Evolutionary conservation across 1,140 invertebrate species (phyloP).

Genomic region (Archivesica marissinica): DNA sequence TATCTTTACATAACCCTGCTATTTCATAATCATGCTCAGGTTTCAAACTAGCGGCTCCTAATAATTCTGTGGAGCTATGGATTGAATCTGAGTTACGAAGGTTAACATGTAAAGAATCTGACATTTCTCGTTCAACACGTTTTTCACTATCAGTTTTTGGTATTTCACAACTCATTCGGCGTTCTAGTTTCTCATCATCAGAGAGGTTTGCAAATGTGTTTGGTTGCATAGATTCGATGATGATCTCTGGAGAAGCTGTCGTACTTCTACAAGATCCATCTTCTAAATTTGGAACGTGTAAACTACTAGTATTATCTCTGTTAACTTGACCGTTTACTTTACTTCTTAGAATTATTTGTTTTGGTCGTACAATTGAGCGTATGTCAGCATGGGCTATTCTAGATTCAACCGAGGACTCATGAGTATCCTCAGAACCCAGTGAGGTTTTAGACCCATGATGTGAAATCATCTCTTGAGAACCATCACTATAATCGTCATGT

Average conservation of each 20-base stretch:
- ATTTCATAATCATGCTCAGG: conserved; percentile 20
- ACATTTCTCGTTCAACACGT: conserved; percentile 52
- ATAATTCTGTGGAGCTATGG: conserved; percentile 53
- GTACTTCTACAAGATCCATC: conserved; percentile 38
- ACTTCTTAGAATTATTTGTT: conserved; percentile 53
- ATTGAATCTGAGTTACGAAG: conserved; percentile 14
- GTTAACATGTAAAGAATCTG: conserved; percentile 25
- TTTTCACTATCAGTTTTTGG: conserved; percentile 65
- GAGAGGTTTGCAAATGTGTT: conserved; percentile 61
- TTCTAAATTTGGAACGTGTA: conserved; percentile 43
- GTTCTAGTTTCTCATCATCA: conserved; percentile 64
- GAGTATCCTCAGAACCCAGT: conserved; percentile 23
- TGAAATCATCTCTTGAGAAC: conserved; percentile 52
- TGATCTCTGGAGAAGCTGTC: conserved; percentile 62
- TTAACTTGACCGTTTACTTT: conserved; percentile 56
- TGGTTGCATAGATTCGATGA: conserved; percentile 67
- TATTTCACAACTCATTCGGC: conserved; percentile 52
- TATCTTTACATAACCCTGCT: neutral
- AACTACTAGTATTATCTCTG: conserved; percentile 40
- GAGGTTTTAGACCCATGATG: conserved; percentile 35
- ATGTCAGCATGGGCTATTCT: conserved; percentile 70
- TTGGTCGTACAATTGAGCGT: conserved; percentile 71
- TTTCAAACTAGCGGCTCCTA: conserved; percentile 54
- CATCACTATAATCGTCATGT: conserved; percentile 60
- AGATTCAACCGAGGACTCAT: conserved; percentile 62